phyloP scores from a whole-genome alignment of 1,140 invertebrate genomes.

The Carposina sasakii region DNA sequence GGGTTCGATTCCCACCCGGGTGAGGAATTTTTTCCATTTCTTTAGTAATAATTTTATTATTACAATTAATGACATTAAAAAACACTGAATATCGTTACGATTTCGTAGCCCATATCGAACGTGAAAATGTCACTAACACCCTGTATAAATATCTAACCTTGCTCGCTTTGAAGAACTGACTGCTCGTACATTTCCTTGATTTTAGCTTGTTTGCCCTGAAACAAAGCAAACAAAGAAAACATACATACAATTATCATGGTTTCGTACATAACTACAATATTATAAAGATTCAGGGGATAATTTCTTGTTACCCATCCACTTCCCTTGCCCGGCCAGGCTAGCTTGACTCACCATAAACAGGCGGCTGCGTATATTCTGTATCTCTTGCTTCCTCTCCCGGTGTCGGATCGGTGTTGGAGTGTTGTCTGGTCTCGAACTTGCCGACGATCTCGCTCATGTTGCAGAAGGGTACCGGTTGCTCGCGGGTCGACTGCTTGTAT shows the following conservation, averaged over 20 bases:
- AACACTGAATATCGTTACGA: too few relatives aligned
- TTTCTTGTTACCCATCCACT: too few relatives aligned
- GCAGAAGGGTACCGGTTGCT: constrained; percentile 85
- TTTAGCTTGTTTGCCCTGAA: constrained; percentile 89
- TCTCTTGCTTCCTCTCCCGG: constrained; percentile 90
- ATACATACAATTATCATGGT: too few relatives aligned
- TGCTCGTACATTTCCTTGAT: constrained; percentile 95
- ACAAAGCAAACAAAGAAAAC: constrained; percentile 21
- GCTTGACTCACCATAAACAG: constrained; percentile 86
- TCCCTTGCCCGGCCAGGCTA: too few relatives aligned
- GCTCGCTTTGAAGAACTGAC: constrained; percentile 86
- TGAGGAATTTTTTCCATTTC: too few relatives aligned
- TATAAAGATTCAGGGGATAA: too few relatives aligned
- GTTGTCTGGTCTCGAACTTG: constrained; percentile 81
- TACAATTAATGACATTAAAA: too few relatives aligned
- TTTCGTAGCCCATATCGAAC: too few relatives aligned
- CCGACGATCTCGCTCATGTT: constrained; percentile 89
- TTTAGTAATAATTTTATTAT: too few relatives aligned
- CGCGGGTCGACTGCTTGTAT: constrained; percentile 73
- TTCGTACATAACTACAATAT: too few relatives aligned
- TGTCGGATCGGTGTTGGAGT: constrained; percentile 77
- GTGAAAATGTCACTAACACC: too few relatives aligned
- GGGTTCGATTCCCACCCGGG: too few relatives aligned
- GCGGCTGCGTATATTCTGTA: constrained; percentile 86
- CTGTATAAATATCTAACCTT: constrained; percentile 55